Evolutionary conservation across 2,113 vertebrate genomes (phyloP).

Genomic region (Neogobius melanostomus): DNA sequence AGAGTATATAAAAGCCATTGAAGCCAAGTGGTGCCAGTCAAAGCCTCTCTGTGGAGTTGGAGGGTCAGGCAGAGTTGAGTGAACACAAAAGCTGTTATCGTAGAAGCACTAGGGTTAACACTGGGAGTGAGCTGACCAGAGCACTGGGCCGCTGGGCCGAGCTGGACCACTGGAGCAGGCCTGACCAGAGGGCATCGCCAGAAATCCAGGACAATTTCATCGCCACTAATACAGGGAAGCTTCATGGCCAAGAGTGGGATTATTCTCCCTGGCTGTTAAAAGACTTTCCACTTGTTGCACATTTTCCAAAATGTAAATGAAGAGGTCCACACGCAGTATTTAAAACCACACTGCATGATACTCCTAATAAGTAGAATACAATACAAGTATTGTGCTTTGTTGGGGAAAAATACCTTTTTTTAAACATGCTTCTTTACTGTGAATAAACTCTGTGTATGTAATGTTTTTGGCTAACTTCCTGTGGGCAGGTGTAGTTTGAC

Average conservation of each 20-base stretch:
- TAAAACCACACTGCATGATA: too few relatives aligned
- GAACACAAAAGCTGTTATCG: background rate
- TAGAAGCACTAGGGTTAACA: background rate
- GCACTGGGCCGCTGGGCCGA: background rate
- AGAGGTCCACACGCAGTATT: too few relatives aligned
- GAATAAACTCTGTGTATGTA: too few relatives aligned
- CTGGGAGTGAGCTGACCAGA: background rate
- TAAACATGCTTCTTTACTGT: too few relatives aligned
- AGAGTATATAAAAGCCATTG: background rate
- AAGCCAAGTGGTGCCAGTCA: too few relatives aligned
- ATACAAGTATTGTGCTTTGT: too few relatives aligned
- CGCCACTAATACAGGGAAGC: background rate
- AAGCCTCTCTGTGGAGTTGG: background rate
- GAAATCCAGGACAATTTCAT: background rate
- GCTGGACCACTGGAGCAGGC: background rate
- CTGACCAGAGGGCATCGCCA: background rate
- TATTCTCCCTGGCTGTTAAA: background rate
- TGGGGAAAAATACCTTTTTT: too few relatives aligned
- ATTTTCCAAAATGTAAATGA: background rate
- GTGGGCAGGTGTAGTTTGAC: too few relatives aligned
- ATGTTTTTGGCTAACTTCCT: too few relatives aligned
- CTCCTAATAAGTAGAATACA: too few relatives aligned
- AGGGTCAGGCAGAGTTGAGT: constrained; percentile 13
- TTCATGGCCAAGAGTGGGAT: background rate
- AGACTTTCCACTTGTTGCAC: background rate